Base-by-base conservation (phyloP, 2,888 invertebrate genomes). In the Unio delphinus region DNA sequence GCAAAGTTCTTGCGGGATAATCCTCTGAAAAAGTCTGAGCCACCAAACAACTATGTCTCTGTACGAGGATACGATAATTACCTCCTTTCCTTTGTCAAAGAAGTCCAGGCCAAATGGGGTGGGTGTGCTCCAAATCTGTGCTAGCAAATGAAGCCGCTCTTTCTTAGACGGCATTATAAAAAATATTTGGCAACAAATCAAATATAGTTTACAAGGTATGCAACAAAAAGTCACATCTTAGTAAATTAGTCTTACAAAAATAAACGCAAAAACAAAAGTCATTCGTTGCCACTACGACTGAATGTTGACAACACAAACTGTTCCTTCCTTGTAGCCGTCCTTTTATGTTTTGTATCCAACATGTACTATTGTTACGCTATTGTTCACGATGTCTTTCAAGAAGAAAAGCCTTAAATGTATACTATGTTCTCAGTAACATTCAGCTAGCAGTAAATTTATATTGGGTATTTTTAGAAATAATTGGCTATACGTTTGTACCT, bases 71-170 rank as follows among this genome's bases (percentile, higher is more conserved):
- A 83, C 83, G 0, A 87, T 83, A 0, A 86, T 83, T 11, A 87
- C 76, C 64, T 84, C 83, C 65, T 81, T 81, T 6, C 85, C 87
- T 75, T 86, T 84, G 69, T 87, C 87, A 60, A 87, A 83, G 68
- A 87, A 83, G 63, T 87, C 87, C 55, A 87, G 79, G 65, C 85
- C 85, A 69, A 83, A 79, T 1, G 83, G 83, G 5, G 86, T 86
- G 20, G 86, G 86, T 20, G 83, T 85, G 15, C 80, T 81, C 85
- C 87, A 86, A 4, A 87, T 84, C 64, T 80, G 77, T 1, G 86
- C 81, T 57, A 87, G 65, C 30, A 83, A 75, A 56, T 83, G 79
- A 30, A 78, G 75, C 34, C 87, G 71, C 54, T 87, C 84, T 65
- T 84, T 87, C 70, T 86, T 86, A 2, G 84, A 83, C 63, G 79